Conservation (phyloP, 2,888 invertebrate genomes). For the Drosophila pegasa region DNA sequence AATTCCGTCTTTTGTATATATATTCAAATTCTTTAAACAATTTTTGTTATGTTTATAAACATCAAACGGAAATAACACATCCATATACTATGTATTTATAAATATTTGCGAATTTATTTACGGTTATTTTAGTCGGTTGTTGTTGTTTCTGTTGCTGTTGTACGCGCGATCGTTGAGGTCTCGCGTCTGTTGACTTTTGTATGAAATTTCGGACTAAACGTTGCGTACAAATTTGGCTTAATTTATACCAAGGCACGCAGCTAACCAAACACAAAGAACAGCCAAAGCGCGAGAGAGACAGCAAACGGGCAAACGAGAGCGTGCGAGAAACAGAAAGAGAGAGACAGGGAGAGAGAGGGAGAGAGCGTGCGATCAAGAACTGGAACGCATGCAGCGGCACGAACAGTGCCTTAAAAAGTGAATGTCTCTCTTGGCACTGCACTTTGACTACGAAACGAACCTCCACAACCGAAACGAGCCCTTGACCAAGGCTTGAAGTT, state of each 20-base stretch:
- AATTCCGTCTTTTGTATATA: slow-evolving; percentile 1
- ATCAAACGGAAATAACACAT: slow-evolving; percentile 40
- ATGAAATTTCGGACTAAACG: slow-evolving; percentile 76
- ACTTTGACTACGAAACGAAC: slow-evolving; percentile 6
- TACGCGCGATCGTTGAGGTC: slow-evolving; percentile 57
- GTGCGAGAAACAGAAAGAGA: neutral
- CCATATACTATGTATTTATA: neutral
- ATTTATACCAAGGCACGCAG: slow-evolving; percentile 80
- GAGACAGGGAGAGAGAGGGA: slow-evolving; percentile 8
- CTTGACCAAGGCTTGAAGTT: slow-evolving; percentile 55
- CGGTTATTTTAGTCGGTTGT: slow-evolving; percentile 26
- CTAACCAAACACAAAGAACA: slow-evolving; percentile 32
- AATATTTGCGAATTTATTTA: slow-evolving; percentile 47
- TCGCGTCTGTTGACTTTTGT: slow-evolving; percentile 48
- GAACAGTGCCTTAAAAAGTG: slow-evolving; percentile 54
- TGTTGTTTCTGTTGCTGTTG: slow-evolving; percentile 20
- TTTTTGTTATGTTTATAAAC: slow-evolving; percentile 34
- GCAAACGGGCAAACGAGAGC: neutral
- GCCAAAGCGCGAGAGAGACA: slow-evolving; percentile 17
- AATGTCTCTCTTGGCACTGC: slow-evolving; percentile 39
- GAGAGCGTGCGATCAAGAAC: slow-evolving; percentile 16
- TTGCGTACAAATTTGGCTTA: slow-evolving; percentile 71
- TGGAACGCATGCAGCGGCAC: slow-evolving; percentile 46
- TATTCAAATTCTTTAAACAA: slow-evolving; percentile 24
- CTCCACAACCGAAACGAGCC: slow-evolving; percentile 22